Percentiles rank a stretch among this genome's conserved stretches.
Conservation (phyloP, 2,113 vertebrate species). For the Hoplias malabaricus region DNA sequence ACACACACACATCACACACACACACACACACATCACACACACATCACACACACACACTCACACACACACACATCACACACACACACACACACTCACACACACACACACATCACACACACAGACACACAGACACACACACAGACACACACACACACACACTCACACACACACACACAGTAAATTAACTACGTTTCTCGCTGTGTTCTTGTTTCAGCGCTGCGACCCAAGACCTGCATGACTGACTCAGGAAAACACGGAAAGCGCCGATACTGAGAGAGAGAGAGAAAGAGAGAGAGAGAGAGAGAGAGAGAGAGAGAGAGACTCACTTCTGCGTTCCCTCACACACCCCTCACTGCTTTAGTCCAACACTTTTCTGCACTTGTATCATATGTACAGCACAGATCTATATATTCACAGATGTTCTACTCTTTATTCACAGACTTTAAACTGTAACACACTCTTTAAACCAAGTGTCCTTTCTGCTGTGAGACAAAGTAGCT, state of each 20-base stretch:
- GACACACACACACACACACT: background rate
- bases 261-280: constrained; percentile 71
- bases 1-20: no score
- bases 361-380: background rate
- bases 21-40: no score
- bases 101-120: no score
- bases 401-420: constrained; percentile 31
- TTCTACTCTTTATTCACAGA: background rate
- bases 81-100: no score
- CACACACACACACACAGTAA: background rate
- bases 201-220: constrained; percentile 76
- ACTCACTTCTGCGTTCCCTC: no score
- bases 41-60: no score
- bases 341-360: background rate
- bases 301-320: background rate
- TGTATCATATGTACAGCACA: background rate
- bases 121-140: background rate
- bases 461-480: constrained; percentile 33
- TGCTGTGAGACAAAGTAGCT: background rate
- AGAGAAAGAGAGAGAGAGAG: background rate
- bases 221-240: constrained; percentile 93
- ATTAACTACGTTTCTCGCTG: no score
- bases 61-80: no score
- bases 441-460: background rate
- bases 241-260: constrained; percentile 75